phyloP scores from a whole-genome alignment of 92 coral and sea anemone species.

The Umimayanthus kanabou region DNA sequence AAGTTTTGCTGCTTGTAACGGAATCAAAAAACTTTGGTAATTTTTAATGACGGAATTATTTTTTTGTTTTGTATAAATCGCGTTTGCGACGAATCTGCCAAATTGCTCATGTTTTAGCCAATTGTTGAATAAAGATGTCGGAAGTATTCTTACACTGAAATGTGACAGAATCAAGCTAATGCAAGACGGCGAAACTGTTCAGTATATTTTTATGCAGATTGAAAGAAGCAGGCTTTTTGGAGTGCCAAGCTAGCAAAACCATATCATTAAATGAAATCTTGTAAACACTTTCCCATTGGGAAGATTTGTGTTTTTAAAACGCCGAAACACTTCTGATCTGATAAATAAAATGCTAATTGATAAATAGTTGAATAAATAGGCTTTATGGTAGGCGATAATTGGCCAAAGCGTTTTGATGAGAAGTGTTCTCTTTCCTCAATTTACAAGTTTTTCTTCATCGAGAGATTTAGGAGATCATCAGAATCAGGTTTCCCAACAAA shows the following conservation, averaged over 20 bases:
- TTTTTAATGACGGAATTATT: background rate
- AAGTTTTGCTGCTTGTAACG: background rate
- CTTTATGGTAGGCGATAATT: background rate
- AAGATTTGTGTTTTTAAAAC: background rate
- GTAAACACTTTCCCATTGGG: background rate
- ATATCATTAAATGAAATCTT: background rate
- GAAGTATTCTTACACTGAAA: background rate
- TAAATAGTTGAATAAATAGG: background rate
- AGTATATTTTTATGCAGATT: background rate
- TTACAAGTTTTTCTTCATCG: background rate
- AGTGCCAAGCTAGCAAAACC: background rate
- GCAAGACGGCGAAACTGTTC: background rate
- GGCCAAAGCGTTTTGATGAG: background rate
- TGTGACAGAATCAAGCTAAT: background rate
- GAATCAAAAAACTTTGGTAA: background rate
- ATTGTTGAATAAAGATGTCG: background rate
- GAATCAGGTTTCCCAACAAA: background rate
- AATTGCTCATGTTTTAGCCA: constrained; percentile 13
- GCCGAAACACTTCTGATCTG: background rate
- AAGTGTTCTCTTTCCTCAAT: background rate
- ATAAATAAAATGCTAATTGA: background rate
- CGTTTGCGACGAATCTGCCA: background rate
- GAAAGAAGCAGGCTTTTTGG: background rate
- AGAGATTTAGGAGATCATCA: background rate
- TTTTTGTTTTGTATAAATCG: background rate